A percentile compares a stretch with the other conserved stretches of the same genome.
phyloP scores from a whole-genome alignment of 2,797 vertebrate species.

The Cetoscarus ocellatus region DNA sequence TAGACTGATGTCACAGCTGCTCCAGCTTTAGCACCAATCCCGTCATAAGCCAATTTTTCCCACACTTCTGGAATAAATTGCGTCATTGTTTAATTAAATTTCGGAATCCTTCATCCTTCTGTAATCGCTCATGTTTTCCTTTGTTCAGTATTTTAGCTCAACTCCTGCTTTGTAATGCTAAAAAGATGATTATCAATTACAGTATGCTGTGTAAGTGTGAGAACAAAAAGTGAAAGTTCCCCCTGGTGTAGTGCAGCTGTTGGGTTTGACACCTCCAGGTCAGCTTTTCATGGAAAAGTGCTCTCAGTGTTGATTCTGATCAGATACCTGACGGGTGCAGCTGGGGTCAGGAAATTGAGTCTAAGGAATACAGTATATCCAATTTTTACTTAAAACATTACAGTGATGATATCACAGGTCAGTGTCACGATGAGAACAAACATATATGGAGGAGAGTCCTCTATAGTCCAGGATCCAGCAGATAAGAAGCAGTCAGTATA shows the following conservation, averaged over 20 bases:
- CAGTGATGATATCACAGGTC: neutral
- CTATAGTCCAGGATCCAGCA: neutral
- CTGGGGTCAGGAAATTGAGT: conserved; percentile 10
- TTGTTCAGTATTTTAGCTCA: too few relatives aligned
- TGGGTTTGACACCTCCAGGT: conserved; percentile 3
- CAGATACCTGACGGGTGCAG: conserved; percentile 11
- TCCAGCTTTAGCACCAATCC: too few relatives aligned
- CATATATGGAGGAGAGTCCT: neutral
- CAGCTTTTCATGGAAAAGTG: conserved; percentile 9
- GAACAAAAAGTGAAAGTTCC: conserved; percentile 3
- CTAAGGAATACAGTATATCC: conserved; percentile 6
- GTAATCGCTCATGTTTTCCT: too few relatives aligned
- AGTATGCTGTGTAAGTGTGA: conserved; percentile 18
- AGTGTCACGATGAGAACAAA: neutral
- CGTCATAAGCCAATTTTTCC: too few relatives aligned
- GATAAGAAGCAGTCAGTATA: conserved; percentile 1
- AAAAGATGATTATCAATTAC: neutral
- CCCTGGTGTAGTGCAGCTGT: conserved; percentile 8
- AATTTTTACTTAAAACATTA: neutral
- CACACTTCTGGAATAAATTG: too few relatives aligned
- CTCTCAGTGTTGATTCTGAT: neutral
- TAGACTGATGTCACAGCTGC: too few relatives aligned
- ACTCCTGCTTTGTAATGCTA: neutral
- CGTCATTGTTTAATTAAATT: too few relatives aligned
- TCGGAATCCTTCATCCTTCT: too few relatives aligned